These are phyloP conservation scores for Atherinosoma microstoma DNA, from an alignment of 2,797 vertebrate species.

Conservation along the genomic window DNA sequence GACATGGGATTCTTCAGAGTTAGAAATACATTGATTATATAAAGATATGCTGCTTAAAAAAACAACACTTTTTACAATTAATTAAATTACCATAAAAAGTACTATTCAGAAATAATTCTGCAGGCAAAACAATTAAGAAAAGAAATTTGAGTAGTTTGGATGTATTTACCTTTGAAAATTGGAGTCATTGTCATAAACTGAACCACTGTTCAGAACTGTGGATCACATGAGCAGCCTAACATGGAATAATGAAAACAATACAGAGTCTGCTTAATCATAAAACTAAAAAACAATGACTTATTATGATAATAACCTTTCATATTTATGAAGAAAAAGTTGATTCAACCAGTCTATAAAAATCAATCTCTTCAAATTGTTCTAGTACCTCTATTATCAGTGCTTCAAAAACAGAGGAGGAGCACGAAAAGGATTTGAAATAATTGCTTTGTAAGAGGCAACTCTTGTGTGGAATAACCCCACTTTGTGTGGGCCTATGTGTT, in stretches of 20 bases:
- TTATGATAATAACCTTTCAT: conserved; percentile 11
- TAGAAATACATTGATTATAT: neutral
- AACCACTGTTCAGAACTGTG: neutral
- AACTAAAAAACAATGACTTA: conserved; percentile 7
- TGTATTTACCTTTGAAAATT: neutral
- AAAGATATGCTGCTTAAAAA: neutral
- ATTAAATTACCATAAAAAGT: neutral
- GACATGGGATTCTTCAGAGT: neutral
- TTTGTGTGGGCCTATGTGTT: conserved; percentile 11
- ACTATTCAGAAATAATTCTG: neutral
- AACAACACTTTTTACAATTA: neutral
- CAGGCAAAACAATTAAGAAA: neutral
- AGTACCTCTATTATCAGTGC: conserved; percentile 20
- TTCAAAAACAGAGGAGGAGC: conserved; percentile 22
- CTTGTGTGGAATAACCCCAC: conserved; percentile 35
- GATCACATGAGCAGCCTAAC: conserved; percentile 13
- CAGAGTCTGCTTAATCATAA: conserved; percentile 6
- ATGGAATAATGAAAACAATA: conserved; percentile 2
- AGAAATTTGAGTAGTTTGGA: neutral
- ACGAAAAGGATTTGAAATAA: conserved; percentile 40
- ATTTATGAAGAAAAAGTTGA: conserved; percentile 10
- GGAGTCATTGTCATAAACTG: neutral
- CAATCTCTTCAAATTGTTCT: conserved; percentile 28
- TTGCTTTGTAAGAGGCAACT: conserved; percentile 28
- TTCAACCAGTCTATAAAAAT: conserved; percentile 21